These are phyloP conservation scores for Pseudochirops corinnae DNA, from an alignment of 2,797 vertebrate species.

Conservation along the genomic window DNA sequence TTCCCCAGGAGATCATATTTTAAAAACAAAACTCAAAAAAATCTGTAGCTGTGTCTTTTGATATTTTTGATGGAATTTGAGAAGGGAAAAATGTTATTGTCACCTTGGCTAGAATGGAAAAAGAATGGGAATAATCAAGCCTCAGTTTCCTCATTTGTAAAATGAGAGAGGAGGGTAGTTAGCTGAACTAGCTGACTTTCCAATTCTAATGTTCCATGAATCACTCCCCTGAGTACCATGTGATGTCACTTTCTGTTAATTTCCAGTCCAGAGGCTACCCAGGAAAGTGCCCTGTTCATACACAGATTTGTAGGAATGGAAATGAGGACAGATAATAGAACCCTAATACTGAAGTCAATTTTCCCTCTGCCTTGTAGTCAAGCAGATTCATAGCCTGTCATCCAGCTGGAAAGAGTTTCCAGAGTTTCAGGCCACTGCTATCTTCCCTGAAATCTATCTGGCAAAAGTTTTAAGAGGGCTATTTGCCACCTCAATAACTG, in stretches of 20 bases:
- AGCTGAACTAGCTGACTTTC: neutral
- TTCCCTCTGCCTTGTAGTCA: neutral
- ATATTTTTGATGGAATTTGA: neutral
- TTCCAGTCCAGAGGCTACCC: neutral
- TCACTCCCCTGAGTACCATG: neutral
- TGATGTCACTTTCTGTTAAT: neutral
- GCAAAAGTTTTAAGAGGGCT: neutral
- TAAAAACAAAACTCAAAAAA: neutral
- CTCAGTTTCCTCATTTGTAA: neutral
- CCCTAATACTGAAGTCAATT: neutral
- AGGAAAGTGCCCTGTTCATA: neutral
- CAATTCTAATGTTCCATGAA: neutral
- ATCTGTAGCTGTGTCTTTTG: constrained; percentile 15
- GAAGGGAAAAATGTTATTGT: neutral
- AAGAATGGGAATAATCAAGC: neutral
- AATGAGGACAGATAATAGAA: neutral
- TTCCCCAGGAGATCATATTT: neutral
- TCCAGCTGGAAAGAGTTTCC: neutral
- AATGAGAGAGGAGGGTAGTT: neutral
- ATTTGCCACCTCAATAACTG: neutral
- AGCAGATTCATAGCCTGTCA: neutral
- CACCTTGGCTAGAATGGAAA: neutral
- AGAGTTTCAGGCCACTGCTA: neutral
- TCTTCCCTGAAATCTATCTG: neutral
- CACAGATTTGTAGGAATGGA: neutral